Evolutionary conservation across 1,140 invertebrate species (phyloP), one percentile per base, ranked within the genome.

Genomic region (Rhagoletis pomonella): DNA sequence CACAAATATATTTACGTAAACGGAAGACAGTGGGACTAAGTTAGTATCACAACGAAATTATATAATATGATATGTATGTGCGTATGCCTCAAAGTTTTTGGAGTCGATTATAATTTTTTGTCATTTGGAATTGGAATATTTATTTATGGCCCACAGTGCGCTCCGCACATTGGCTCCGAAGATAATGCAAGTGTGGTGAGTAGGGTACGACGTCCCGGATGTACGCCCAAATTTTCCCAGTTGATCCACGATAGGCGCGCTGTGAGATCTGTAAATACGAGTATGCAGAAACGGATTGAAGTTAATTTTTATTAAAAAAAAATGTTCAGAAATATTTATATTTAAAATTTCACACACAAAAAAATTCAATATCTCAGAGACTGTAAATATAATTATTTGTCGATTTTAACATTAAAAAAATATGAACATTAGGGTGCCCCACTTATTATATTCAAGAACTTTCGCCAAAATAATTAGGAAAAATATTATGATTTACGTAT

Each of bases 171-270:
- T 89, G 95, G 96, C 88, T 98, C 97, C 2, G 97, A 95, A 59
- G 96, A 96, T 3, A 98, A 93, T 0, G 97, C 96, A 3, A 98
- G 93, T 0, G 97, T 97, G 1, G 97, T 97, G 0, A 98, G 93
- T 3, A 97, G 95, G 19, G 96, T 97, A 88, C 97, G 94, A 65
- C 97, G 94, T 88, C 97, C 97, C 7, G 98, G 97, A 93, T 97
- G 97, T 0, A 99, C 97, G 0, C 99, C 99, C 0, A 99, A 94
- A 92, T 98, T 99, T 93, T 99, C 98, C 99, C 99, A 99, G 90
- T 99, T 99, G 87, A 99, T 99, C 99, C 99, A 99, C 0, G 98
- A 99, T 6, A 99, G 94, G 86, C 99, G 94, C 0, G 99, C 98
- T 9, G 98, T 99, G 86, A 99, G 94, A 96, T 99, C 99, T 99